These are phyloP conservation scores for Melinaea marsaeus DNA, from an alignment of 2,888 invertebrate genomes.

Conservation along the genomic window DNA sequence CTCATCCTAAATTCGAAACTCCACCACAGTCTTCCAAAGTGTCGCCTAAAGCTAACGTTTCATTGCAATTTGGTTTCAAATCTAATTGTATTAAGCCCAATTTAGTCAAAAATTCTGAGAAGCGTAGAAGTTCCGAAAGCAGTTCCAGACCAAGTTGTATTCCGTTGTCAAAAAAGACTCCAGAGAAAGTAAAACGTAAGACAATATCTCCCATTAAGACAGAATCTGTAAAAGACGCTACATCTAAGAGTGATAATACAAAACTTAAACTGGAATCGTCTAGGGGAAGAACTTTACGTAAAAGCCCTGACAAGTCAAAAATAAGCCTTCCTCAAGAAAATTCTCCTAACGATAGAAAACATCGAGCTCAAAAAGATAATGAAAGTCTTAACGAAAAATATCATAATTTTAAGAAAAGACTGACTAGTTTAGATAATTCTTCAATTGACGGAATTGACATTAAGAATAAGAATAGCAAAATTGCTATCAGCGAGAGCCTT, in stretches of 20 bases:
- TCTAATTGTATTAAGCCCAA: conserved; percentile 51
- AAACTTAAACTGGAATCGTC: conserved; percentile 57
- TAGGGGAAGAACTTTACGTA: conserved; percentile 49
- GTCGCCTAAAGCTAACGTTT: conserved; percentile 65
- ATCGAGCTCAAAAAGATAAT: conserved; percentile 73
- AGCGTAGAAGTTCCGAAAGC: conserved; percentile 59
- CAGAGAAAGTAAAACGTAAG: conserved; percentile 51
- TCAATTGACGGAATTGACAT: conserved; percentile 61
- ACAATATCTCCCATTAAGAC: conserved; percentile 64
- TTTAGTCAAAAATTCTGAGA: conserved; percentile 53
- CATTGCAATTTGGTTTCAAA: conserved; percentile 62
- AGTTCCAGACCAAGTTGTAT: conserved; percentile 64
- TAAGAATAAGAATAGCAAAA: conserved; percentile 58
- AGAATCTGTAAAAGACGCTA: conserved; percentile 51
- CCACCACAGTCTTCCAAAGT: conserved; percentile 72
- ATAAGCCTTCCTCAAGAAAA: conserved; percentile 66
- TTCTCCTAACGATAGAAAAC: conserved; percentile 65
- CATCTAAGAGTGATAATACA: conserved; percentile 45
- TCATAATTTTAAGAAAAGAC: conserved; percentile 77
- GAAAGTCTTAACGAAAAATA: conserved; percentile 74
- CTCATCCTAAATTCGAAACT: conserved; percentile 68
- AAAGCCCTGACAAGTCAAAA: conserved; percentile 66
- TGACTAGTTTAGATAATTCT: conserved; percentile 76
- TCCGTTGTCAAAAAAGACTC: conserved; percentile 63
- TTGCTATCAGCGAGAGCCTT: conserved; percentile 53